Evolutionary conservation across 2,888 invertebrate genomes (phyloP), one percentile per base, ranked within the genome.

Genomic region (Dryadula phaetusa): DNA sequence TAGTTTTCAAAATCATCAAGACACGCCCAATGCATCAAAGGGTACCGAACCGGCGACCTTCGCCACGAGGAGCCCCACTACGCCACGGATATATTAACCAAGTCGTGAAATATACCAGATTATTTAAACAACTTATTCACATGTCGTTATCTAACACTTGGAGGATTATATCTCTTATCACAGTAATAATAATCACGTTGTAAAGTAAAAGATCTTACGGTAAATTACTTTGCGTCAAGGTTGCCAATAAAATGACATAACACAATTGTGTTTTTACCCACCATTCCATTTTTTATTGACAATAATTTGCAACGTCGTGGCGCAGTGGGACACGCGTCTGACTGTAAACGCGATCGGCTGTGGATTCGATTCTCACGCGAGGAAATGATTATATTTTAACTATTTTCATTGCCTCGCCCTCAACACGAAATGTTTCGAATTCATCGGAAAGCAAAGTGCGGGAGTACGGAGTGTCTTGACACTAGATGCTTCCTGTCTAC

Each of bases 151-250:
- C 16, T 16, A 7, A 49, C 8, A 49, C 28, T 28, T 49, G 16
- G n/a, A 2, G 28, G 49, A 49, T 49, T 49, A 49, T 10, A 8
- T 49, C 49, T 49, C 49, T 28, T 49, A 49, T 49, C 28, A 28
- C 16, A 25, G 49, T 49, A 28, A 22, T 25, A 49, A n/a, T 49
- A 49, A 49, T 49, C 25, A 49, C 6, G 25, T 49, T 49, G n/a
- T 49, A 49, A 49, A 49, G 4, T 16, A 1, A 8, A 25, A 28
- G 49, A 28, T 16, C 49, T 16, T 8, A 8, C 25, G 25, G n/a
- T 49, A 49, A n/a, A n/a, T 49, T 16, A 28, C 16, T 28, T 49
- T 16, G 49, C 0, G 49, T 7, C 49, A 49, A 49, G 49, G 28
- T 49, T 25, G 49, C 3, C 28, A 16, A 8, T 49, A 28, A 25